phyloP scores from a whole-genome alignment of 2,113 vertebrate species.

The Centropus unirufus region DNA sequence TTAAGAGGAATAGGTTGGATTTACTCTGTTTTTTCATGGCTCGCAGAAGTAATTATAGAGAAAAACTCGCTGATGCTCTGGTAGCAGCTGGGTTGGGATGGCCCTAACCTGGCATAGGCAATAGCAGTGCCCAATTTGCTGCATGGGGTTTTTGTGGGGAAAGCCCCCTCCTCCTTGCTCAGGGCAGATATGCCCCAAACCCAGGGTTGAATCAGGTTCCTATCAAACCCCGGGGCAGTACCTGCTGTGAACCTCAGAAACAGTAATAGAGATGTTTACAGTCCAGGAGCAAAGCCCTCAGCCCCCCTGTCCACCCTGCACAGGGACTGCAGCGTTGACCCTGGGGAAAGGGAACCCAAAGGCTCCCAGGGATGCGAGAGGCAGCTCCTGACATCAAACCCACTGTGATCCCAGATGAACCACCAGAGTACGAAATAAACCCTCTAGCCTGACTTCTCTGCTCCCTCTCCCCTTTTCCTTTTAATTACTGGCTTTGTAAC shows the following conservation, averaged over 20 bases:
- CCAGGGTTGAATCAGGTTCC: not conserved
- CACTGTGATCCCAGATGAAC: rapidly evolving
- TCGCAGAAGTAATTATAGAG: not conserved
- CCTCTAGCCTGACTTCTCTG: not conserved
- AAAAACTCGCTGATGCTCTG: not conserved
- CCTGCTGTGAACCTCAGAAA: not conserved
- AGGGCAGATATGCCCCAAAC: not conserved
- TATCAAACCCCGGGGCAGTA: rapidly evolving
- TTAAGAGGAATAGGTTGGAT: not conserved
- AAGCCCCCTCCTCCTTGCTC: not conserved
- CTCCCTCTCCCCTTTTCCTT: not conserved
- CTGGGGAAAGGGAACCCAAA: not conserved
- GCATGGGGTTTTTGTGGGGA: not conserved
- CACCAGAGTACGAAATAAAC: not conserved
- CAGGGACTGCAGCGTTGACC: not conserved
- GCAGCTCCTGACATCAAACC: not conserved
- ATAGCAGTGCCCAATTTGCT: not conserved
- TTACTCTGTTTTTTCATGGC: not conserved
- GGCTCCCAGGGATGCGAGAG: not conserved
- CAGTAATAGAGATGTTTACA: too few species aligned
- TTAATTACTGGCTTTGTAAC: not conserved
- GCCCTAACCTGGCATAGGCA: not conserved
- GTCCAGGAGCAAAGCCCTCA: not conserved
- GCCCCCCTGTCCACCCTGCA: rapidly evolving
- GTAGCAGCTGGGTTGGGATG: not conserved